Percentiles rank a stretch among this genome's conserved stretches.
Conservation (phyloP, 2,797 vertebrate species). For the Apodemus agrarius region DNA sequence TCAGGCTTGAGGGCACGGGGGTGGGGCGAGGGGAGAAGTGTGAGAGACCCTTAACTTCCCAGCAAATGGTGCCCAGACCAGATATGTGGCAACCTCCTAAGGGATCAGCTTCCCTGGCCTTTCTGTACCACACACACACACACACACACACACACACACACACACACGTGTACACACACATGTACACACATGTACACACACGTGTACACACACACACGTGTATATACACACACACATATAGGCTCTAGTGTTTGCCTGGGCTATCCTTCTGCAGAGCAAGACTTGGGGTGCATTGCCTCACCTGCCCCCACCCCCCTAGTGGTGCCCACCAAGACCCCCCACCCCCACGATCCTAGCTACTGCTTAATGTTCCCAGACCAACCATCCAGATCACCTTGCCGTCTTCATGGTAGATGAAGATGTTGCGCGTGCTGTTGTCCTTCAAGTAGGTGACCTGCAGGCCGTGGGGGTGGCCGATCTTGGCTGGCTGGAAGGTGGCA, state of each 20-base stretch:
- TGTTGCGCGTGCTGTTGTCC: constrained; percentile 99
- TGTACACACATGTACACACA: too few relatives aligned
- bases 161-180: too few relatives aligned
- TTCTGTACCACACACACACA: too few relatives aligned
- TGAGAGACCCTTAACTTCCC: background rate
- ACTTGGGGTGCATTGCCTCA: too few relatives aligned
- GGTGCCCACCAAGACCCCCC: constrained; percentile 75
- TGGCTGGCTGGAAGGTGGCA: constrained; percentile 96
- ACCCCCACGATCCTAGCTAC: too few relatives aligned
- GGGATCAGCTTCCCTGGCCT: background rate
- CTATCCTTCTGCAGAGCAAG: background rate
- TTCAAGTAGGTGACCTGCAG: constrained; percentile 98
- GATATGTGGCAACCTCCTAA: background rate
- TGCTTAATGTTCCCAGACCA: too few relatives aligned
- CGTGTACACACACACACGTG: background rate
- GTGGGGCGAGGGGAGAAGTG: too few relatives aligned
- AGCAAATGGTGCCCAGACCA: background rate
- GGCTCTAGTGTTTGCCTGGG: background rate
- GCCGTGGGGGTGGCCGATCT: constrained; percentile 96
- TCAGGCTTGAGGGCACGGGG: background rate
- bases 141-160: too few relatives aligned
- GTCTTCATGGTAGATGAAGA: constrained; percentile 97
- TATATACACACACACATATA: too few relatives aligned
- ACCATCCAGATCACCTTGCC: constrained; percentile 89
- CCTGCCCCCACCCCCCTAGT: rapidly evolving